phyloP scores from a whole-genome alignment of 1,140 invertebrate genomes.

The Drosophila ironensis region DNA sequence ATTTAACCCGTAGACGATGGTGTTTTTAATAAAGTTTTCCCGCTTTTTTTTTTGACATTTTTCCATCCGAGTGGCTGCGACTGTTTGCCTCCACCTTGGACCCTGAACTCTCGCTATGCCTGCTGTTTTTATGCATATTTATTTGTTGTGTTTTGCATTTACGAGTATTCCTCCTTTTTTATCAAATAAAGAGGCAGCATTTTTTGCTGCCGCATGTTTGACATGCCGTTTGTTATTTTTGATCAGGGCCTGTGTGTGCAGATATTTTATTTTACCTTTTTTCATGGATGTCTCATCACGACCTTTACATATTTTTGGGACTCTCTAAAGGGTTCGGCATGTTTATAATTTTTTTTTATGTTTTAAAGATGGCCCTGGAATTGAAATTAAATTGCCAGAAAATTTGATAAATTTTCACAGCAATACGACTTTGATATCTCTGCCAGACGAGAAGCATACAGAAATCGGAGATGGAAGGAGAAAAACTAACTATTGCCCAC shows the following conservation, averaged over 20 bases:
- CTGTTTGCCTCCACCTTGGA: conserved; percentile 43
- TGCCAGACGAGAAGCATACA: neutral
- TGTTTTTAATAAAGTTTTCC: too few relatives aligned
- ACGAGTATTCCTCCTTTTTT: conserved; percentile 23
- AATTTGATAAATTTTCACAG: neutral
- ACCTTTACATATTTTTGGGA: conserved; percentile 3
- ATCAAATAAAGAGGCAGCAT: conserved; percentile 42
- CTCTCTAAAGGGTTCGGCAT: conserved; percentile 35
- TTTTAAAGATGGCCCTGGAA: conserved; percentile 8
- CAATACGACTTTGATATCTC: neutral
- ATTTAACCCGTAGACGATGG: too few relatives aligned
- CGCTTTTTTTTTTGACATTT: conserved; percentile 29
- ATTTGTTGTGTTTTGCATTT: neutral
- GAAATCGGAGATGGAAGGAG: neutral
- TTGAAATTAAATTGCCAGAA: conserved; percentile 1
- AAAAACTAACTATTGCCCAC: conserved; percentile 16
- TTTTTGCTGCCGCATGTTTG: conserved; percentile 60
- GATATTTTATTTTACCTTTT: conserved; percentile 45
- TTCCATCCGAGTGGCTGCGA: conserved; percentile 56
- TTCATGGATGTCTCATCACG: neutral
- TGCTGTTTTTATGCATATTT: conserved; percentile 16
- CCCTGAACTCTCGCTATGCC: conserved; percentile 20
- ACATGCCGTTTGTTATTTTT: conserved; percentile 74
- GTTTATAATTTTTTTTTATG: conserved; percentile 29
- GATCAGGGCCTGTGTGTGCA: conserved; percentile 44